phyloP scores from a whole-genome alignment of 2,797 vertebrate species.

The Falco concolor region DNA sequence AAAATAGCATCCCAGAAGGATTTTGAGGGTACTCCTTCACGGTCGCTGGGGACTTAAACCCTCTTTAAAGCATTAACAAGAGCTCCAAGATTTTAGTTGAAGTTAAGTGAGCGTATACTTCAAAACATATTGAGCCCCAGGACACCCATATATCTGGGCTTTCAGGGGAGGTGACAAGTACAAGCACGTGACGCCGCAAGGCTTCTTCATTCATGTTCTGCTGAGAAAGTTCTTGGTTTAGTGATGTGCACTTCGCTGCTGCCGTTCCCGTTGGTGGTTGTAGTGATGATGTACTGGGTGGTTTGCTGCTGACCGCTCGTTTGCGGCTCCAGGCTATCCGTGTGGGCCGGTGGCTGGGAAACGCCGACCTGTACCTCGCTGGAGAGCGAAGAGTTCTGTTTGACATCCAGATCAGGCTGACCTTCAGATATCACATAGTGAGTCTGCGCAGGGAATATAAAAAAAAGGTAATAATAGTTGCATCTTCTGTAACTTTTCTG shows the following conservation, averaged over 20 bases:
- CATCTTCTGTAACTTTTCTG: background rate
- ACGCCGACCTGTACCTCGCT: constrained; percentile 67
- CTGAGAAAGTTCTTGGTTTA: constrained; percentile 80
- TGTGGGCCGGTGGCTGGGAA: constrained; percentile 74
- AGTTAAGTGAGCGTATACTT: constrained; percentile 12
- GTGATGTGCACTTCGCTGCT: constrained; percentile 87
- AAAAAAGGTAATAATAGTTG: background rate
- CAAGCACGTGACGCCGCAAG: background rate
- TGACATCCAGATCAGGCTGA: constrained; percentile 88
- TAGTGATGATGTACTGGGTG: constrained; percentile 95
- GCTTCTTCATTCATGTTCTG: constrained; percentile 7
- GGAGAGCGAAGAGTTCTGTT: constrained; percentile 72
- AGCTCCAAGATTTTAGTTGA: constrained; percentile 33
- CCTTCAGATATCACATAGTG: constrained; percentile 96
- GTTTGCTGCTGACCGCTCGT: constrained; percentile 77
- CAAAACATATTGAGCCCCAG: background rate
- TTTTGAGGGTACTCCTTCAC: background rate
- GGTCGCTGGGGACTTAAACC: background rate
- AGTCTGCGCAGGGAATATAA: constrained; percentile 72
- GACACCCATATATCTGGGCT: background rate
- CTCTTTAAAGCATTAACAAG: constrained; percentile 38
- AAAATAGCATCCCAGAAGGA: constrained; percentile 20
- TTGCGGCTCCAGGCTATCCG: constrained; percentile 83
- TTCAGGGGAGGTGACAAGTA: background rate
- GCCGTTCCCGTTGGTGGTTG: constrained; percentile 85